Percentiles rank a stretch among this genome's conserved stretches.
Conservation (phyloP, 2,113 vertebrate species). For the Meles meles region DNA sequence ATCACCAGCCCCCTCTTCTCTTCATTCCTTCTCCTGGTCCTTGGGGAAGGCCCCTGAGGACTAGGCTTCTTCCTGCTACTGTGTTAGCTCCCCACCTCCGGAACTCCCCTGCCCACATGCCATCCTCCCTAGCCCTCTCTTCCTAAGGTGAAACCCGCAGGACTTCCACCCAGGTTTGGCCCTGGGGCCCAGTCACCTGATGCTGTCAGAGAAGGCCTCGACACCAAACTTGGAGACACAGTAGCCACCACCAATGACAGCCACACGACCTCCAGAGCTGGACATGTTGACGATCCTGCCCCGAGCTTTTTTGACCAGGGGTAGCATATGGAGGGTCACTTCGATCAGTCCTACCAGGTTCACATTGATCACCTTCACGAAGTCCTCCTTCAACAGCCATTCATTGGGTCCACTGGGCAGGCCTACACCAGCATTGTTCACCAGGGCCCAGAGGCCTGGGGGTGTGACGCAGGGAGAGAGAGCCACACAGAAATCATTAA, state of each 20-base stretch:
- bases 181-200: slow-evolving; percentile 77
- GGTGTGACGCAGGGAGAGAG: neutral
- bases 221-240: slow-evolving; percentile 86
- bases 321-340: slow-evolving; percentile 85
- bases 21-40: neutral
- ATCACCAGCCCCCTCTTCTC: neutral
- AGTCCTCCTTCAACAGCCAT: slow-evolving; percentile 85
- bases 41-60: neutral
- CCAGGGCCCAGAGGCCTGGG: slow-evolving; percentile 89
- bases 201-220: slow-evolving; percentile 88
- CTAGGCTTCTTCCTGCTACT: neutral
- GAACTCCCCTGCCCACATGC: neutral
- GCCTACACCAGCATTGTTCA: slow-evolving; percentile 86
- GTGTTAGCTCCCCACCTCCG: neutral
- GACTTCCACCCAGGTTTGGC: neutral
- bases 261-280: slow-evolving; percentile 83
- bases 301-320: slow-evolving; percentile 81
- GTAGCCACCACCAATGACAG: slow-evolving; percentile 82
- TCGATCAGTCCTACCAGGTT: slow-evolving; percentile 85
- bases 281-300: slow-evolving; percentile 87
- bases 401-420: slow-evolving; percentile 78
- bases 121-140: neutral
- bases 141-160: neutral
- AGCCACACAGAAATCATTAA: neutral
- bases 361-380: slow-evolving; percentile 81